These are phyloP conservation scores for Pocillopora grandis DNA, from an alignment of 92 coral and sea anemone species.

Conservation along the genomic window DNA sequence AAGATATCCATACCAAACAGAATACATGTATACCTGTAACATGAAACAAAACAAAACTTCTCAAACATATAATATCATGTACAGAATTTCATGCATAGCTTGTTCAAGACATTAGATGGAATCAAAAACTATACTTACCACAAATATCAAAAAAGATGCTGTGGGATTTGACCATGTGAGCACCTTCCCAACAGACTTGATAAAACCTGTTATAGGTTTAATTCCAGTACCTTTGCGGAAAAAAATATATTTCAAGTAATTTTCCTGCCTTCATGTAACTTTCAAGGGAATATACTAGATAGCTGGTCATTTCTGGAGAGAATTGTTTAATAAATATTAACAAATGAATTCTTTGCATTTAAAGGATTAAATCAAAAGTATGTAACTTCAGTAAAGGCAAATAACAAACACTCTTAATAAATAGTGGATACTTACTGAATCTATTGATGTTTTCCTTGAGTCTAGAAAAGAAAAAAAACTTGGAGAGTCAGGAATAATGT, in stretches of 20 bases:
- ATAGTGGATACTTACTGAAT: slow-evolving; percentile 70
- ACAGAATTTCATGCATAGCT: background rate
- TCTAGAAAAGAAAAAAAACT: slow-evolving; percentile 45
- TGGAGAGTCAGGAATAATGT: background rate
- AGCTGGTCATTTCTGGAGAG: too few species aligned
- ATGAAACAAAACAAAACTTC: background rate
- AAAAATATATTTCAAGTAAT: background rate
- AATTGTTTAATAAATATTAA: too few species aligned
- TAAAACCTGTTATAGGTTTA: slow-evolving; percentile 76
- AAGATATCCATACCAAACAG: slow-evolving; percentile 79
- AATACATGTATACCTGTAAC: slow-evolving; percentile 84
- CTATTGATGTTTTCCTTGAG: slow-evolving; percentile 88
- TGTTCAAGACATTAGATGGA: background rate
- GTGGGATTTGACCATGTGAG: slow-evolving; percentile 83
- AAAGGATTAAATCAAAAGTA: too few species aligned
- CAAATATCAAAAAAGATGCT: slow-evolving; percentile 74
- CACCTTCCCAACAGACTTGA: slow-evolving; percentile 63
- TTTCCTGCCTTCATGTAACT: too few species aligned
- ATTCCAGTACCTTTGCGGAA: slow-evolving; percentile 64
- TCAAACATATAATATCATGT: background rate
- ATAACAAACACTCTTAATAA: background rate
- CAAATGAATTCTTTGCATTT: too few species aligned
- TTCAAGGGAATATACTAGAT: too few species aligned
- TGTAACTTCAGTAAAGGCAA: background rate
- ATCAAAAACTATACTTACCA: slow-evolving; percentile 52